A percentile compares a stretch with the other conserved stretches of the same genome.
These are phyloP conservation scores for Reticulitermes speratus DNA, from an alignment of 1,140 invertebrate genomes.

Conservation along the genomic window DNA sequence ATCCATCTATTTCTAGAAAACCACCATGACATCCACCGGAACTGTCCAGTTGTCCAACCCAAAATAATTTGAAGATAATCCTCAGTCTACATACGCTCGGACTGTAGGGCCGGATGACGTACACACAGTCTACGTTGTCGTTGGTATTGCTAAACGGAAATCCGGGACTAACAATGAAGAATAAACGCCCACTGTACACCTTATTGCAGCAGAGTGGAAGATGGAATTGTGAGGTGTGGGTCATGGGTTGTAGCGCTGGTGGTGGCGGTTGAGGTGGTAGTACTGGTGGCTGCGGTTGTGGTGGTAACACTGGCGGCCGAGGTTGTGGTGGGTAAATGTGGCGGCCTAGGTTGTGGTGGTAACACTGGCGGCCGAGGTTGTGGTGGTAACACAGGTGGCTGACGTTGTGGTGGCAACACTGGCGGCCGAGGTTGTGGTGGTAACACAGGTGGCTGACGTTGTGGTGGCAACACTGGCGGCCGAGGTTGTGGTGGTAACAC, in stretches of 20 bases:
- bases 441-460: no score
- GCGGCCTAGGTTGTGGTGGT: not conserved
- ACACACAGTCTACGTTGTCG: slow-evolving; percentile 44
- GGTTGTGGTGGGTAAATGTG: not conserved
- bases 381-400: no score
- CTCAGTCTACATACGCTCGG: slow-evolving; percentile 51
- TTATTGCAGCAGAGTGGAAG: slow-evolving; percentile 47
- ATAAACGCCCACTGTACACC: slow-evolving; percentile 48
- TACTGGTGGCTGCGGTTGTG: not conserved
- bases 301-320: not conserved
- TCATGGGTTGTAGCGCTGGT: not conserved
- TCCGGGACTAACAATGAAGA: slow-evolving; percentile 56
- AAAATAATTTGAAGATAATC: slow-evolving; percentile 57
- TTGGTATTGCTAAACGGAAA: slow-evolving; percentile 54
- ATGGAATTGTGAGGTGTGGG: not conserved
- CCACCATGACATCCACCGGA: slow-evolving; percentile 53
- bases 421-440: no score
- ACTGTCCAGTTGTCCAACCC: slow-evolving; percentile 47
- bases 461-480: not conserved
- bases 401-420: no score
- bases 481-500: not conserved
- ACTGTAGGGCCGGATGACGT: slow-evolving; percentile 46
- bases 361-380: not conserved
- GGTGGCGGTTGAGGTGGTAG: not conserved
- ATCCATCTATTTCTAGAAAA: slow-evolving; percentile 35